Conservation (phyloP, 2,888 invertebrate genomes). For the Drosophila antonietae region DNA sequence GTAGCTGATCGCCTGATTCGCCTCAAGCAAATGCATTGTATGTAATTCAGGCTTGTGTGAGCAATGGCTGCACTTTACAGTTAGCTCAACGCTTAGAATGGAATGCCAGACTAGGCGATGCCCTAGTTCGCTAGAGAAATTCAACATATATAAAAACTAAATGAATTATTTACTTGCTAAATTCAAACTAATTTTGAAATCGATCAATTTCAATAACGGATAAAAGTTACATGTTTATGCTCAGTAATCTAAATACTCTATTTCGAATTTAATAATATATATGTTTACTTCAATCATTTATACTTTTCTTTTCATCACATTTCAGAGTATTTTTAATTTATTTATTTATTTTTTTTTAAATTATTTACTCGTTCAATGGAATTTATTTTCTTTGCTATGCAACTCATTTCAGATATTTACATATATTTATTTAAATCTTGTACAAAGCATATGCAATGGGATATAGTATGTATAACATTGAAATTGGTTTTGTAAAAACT, state of each 20-base stretch:
- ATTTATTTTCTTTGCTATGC: no score
- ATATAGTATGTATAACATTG: neutral
- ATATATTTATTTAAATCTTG: neutral
- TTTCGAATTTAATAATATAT: neutral
- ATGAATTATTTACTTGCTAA: neutral
- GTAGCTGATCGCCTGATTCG: conserved; percentile 9
- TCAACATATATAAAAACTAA: neutral
- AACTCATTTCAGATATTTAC: neutral
- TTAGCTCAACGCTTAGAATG: no score
- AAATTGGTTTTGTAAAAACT: neutral
- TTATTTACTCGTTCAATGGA: neutral
- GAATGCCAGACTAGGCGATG: neutral
- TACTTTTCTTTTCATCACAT: neutral
- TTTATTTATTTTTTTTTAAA: neutral
- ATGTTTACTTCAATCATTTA: neutral
- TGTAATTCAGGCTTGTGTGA: neutral
- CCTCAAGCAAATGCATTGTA: conserved; percentile 1
- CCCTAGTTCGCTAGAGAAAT: neutral
- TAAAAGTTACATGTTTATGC: no score
- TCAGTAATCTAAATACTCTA: no score
- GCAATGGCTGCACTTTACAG: neutral
- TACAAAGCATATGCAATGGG: neutral
- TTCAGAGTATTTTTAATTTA: neutral
- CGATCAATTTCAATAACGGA: no score
- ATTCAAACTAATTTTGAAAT: no score